phyloP scores from a whole-genome alignment of 2,113 vertebrate genomes.

The Electrona antarctica region DNA sequence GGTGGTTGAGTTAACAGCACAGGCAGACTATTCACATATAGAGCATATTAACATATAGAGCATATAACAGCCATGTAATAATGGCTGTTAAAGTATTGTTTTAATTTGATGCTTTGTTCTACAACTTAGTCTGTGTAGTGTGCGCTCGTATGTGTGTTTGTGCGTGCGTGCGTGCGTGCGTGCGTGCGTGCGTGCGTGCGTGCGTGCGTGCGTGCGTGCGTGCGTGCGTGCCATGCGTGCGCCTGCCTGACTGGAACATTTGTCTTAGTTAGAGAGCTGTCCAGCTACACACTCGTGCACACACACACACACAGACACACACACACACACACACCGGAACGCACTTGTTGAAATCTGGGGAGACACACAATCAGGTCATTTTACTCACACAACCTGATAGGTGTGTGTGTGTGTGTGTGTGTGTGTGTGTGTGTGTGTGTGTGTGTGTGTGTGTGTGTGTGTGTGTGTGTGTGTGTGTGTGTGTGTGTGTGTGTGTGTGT shows the following conservation, averaged over 20 bases:
- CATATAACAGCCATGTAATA: too few relatives aligned
- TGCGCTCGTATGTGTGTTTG: background rate
- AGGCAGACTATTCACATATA: too few relatives aligned
- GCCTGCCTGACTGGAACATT: slow-evolving; percentile 53
- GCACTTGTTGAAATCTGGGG: too few relatives aligned
- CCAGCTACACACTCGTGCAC: slow-evolving; percentile 6
- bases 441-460: background rate
- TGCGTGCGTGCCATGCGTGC: slow-evolving; percentile 29
- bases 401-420: background rate
- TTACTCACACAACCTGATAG: background rate
- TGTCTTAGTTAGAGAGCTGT: slow-evolving; percentile 72
- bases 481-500: too few relatives aligned
- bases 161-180: background rate
- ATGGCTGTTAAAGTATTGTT: too few relatives aligned
- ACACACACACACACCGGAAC: background rate
- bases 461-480: background rate
- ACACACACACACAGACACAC: background rate
- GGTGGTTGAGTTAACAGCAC: too few relatives aligned
- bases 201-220: background rate
- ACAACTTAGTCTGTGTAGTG: too few relatives aligned
- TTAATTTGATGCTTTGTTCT: too few relatives aligned
- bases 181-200: background rate
- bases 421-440: slow-evolving; percentile 1
- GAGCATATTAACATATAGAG: too few relatives aligned
- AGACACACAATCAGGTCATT: background rate